phyloP scores from a whole-genome alignment of 2,797 vertebrate genomes.

The Chelonia mydas region DNA sequence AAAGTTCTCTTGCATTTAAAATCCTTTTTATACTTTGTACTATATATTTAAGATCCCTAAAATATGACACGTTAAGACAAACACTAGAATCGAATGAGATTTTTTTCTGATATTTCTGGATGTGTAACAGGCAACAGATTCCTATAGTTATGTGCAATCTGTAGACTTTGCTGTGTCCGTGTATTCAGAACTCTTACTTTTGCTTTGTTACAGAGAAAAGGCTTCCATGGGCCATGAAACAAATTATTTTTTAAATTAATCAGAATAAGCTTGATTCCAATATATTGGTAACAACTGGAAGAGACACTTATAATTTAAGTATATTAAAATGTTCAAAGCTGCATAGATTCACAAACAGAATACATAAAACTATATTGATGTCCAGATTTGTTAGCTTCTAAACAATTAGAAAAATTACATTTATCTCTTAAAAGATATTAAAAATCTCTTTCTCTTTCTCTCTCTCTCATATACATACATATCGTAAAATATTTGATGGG shows the following conservation, averaged over 20 bases:
- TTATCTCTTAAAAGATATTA: conserved; percentile 3
- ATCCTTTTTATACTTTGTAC: too few relatives aligned
- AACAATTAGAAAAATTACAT: conserved; percentile 23
- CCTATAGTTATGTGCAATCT: too few relatives aligned
- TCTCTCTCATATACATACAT: too few relatives aligned
- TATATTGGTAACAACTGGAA: neutral
- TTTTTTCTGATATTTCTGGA: neutral
- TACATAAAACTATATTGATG: neutral
- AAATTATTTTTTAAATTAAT: neutral
- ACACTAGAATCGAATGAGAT: neutral
- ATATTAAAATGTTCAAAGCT: neutral
- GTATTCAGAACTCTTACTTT: too few relatives aligned
- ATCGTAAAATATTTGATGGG: conserved; percentile 24
- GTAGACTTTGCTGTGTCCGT: too few relatives aligned
- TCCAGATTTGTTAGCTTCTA: conserved; percentile 1
- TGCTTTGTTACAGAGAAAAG: neutral
- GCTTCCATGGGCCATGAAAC: neutral
- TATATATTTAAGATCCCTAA: neutral
- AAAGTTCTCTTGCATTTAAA: too few relatives aligned
- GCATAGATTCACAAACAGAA: rapidly evolving
- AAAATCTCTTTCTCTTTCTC: too few relatives aligned
- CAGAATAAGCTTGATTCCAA: neutral
- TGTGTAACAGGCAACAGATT: neutral
- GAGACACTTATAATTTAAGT: neutral
- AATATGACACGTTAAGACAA: too few relatives aligned